These are phyloP conservation scores for Speoplatyrhinus poulsoni DNA, from an alignment of 2,113 vertebrate species.

Conservation along the genomic window DNA sequence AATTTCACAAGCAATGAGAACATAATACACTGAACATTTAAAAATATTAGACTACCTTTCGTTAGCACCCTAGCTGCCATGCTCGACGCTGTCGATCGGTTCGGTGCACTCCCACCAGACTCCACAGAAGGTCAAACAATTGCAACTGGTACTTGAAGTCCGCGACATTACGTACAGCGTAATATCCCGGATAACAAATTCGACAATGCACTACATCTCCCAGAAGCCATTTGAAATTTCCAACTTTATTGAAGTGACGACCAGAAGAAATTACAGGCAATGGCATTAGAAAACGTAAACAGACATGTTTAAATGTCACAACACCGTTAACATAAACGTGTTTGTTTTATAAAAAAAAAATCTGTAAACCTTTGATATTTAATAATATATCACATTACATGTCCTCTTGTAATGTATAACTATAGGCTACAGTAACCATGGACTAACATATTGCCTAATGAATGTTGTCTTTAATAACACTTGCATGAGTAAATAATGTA, in stretches of 20 bases:
- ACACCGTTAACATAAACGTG: neutral
- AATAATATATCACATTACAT: too few relatives aligned
- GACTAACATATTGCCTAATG: too few relatives aligned
- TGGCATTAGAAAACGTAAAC: neutral
- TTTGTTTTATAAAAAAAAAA: too few relatives aligned
- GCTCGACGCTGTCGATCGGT: constrained; percentile 28
- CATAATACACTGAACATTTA: neutral
- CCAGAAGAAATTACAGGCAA: neutral
- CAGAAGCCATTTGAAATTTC: neutral
- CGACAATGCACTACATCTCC: constrained; percentile 30
- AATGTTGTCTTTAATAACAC: too few relatives aligned
- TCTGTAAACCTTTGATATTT: too few relatives aligned
- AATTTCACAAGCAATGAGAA: neutral
- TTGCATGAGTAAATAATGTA: too few relatives aligned
- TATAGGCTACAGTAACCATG: too few relatives aligned
- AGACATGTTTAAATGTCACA: neutral
- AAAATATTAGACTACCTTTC: constrained; percentile 58
- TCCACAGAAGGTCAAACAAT: constrained; percentile 51
- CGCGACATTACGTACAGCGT: constrained; percentile 11
- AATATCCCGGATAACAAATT: neutral
- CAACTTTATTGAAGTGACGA: constrained; percentile 50
- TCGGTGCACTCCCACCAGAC: constrained; percentile 25
- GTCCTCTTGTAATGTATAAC: too few relatives aligned
- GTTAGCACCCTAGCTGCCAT: constrained; percentile 67
- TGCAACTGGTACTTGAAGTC: constrained; percentile 47